phyloP scores from a whole-genome alignment of 2,113 vertebrate genomes.

The Apodemus speciosus region DNA sequence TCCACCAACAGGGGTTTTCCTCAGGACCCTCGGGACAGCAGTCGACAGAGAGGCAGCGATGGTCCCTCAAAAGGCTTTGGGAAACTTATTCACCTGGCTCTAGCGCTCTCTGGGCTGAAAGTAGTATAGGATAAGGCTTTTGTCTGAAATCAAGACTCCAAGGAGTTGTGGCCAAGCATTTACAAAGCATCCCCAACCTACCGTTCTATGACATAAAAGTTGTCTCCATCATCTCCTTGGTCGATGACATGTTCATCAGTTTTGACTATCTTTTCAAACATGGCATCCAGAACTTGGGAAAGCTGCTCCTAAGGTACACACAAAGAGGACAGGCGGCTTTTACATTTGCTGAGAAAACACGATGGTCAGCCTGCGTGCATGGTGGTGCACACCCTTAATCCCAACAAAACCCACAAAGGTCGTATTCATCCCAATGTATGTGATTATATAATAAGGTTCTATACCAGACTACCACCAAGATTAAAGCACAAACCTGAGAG shows the following conservation, averaged over 20 bases:
- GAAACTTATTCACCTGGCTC: not conserved
- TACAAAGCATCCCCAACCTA: slow-evolving; percentile 87
- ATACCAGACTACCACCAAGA: not conserved
- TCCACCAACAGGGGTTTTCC: not conserved
- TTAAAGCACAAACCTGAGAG: not conserved
- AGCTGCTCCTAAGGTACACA: slow-evolving; percentile 92
- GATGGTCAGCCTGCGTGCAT: not conserved
- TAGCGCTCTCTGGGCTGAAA: not conserved
- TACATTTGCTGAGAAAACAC: not conserved
- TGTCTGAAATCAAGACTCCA: not conserved
- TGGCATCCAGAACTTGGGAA: slow-evolving; percentile 97
- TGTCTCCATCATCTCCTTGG: slow-evolving; percentile 98
- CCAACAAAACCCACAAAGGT: not conserved
- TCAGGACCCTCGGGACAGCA: not conserved
- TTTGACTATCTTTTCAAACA: slow-evolving; percentile 96
- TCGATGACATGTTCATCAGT: slow-evolving; percentile 96
- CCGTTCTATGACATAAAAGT: slow-evolving; percentile 98
- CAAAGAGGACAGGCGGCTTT: slow-evolving; percentile 8
- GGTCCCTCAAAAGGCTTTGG: not conserved
- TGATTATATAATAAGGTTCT: not conserved
- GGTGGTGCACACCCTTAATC: not conserved
- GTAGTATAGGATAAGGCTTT: not conserved
- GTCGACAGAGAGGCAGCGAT: not conserved
- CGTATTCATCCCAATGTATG: not conserved
- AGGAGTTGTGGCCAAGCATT: not conserved